Percentiles rank a stretch among this genome's conserved stretches.
These are phyloP conservation scores for Aphidius gifuensis DNA, from an alignment of 1,140 invertebrate species.

Conservation along the genomic window DNA sequence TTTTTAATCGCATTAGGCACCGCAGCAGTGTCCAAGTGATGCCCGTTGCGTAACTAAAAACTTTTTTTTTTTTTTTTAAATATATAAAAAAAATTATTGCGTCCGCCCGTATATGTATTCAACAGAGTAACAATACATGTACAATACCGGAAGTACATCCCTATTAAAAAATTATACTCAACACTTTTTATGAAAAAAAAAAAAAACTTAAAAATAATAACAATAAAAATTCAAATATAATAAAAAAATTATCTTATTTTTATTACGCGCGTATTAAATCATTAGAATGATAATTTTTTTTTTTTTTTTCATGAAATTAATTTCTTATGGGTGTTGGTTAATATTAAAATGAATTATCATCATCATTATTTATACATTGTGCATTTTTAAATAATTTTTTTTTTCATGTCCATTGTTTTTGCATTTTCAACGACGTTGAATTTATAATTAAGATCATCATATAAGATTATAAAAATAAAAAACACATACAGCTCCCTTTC, in stretches of 20 bases:
- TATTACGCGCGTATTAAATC: not conserved
- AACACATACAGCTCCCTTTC: too few species aligned
- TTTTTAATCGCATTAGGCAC: conserved; percentile 46
- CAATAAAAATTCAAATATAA: too few species aligned
- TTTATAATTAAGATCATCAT: conserved; percentile 27
- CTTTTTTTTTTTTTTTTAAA: too few species aligned
- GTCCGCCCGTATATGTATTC: conserved; percentile 21
- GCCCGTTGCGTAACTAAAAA: conserved; percentile 41
- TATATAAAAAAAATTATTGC: conserved; percentile 21
- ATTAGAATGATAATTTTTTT: not conserved
- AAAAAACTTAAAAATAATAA: too few species aligned
- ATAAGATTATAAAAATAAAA: not conserved
- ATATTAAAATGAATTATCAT: too few species aligned
- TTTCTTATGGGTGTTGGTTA: too few species aligned
- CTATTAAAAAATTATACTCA: not conserved
- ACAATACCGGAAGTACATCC: conserved; percentile 19
- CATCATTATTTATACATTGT: too few species aligned
- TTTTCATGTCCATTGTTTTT: conserved; percentile 32
- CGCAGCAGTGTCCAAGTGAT: conserved; percentile 5
- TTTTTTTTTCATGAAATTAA: not conserved
- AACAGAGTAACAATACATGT: not conserved
- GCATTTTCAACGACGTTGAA: conserved; percentile 39
- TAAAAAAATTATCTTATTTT: too few species aligned
- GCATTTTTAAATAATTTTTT: not conserved
- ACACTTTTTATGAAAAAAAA: too few species aligned